Conservation (phyloP, 2,888 invertebrate species). For the Psococerastis gibbosa region DNA sequence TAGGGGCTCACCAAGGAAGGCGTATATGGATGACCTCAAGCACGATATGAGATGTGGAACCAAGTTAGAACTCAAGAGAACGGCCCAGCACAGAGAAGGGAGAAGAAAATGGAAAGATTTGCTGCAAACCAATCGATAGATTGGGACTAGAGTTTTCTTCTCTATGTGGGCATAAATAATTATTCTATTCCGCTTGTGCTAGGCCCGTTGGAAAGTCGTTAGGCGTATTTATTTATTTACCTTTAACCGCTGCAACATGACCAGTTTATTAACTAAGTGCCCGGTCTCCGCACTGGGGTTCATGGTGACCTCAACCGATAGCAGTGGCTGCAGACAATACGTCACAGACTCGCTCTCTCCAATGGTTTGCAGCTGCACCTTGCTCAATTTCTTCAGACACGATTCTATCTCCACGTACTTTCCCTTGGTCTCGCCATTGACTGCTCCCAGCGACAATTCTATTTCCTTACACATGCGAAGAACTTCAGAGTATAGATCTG, state of each 20-base stretch:
- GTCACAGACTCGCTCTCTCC: constrained; percentile 41
- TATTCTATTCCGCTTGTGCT: too few species aligned
- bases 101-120: too few species aligned
- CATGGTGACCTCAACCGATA: constrained; percentile 66
- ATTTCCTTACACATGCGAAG: constrained; percentile 61
- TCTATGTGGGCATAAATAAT: too few species aligned
- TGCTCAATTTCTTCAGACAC: constrained; percentile 37
- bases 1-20: too few species aligned
- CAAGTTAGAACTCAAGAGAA: too few species aligned
- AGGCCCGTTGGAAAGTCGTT: too few species aligned
- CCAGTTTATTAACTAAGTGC: constrained; percentile 59
- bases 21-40: too few species aligned
- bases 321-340: constrained; percentile 56
- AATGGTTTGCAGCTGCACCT: constrained; percentile 41
- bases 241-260: constrained; percentile 70
- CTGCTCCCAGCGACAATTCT: constrained; percentile 37
- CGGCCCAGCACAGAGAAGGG: too few species aligned
- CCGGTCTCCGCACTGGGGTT: constrained; percentile 72
- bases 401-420: constrained; percentile 36
- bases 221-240: too few species aligned
- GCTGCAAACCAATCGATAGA: too few species aligned
- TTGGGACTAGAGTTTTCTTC: too few species aligned
- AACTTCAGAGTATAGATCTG: constrained; percentile 41
- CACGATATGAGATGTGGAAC: too few species aligned
- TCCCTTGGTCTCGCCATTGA: not conserved